Conservation (phyloP, 2,113 vertebrate species). For the Cheirogaleus medius region DNA sequence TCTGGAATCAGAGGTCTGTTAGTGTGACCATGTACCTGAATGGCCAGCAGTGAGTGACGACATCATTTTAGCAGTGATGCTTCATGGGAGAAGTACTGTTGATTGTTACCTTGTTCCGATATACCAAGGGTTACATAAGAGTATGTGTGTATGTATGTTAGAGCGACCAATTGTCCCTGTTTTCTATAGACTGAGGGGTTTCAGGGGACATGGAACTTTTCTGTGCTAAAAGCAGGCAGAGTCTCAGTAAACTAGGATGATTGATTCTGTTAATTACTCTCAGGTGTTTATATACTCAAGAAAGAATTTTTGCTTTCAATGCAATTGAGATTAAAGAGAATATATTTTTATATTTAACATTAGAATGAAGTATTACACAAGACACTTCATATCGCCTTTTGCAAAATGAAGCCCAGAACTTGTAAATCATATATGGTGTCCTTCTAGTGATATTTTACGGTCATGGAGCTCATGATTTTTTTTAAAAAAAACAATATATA, state of each 20-base stretch:
- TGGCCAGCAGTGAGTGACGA: background rate
- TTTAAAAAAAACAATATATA: no score
- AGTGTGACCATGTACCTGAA: background rate
- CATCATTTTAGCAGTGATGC: background rate
- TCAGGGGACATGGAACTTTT: background rate
- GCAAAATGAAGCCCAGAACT: background rate
- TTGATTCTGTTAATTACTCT: background rate
- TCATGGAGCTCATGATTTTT: background rate
- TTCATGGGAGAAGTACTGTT: background rate
- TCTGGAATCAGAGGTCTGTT: background rate
- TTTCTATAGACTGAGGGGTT: background rate
- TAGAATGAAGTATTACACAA: background rate
- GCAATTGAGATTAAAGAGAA: background rate
- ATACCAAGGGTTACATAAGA: background rate
- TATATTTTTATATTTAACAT: background rate
- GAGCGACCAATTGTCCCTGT: background rate
- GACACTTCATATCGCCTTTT: background rate
- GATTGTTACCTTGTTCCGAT: background rate
- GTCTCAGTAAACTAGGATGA: background rate
- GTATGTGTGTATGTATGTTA: background rate
- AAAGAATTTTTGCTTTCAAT: background rate
- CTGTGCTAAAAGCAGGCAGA: background rate
- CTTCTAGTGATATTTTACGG: background rate
- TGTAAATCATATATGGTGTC: background rate
- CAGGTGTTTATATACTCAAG: background rate